These are phyloP conservation scores for Genyomyrus donnyi DNA, from an alignment of 2,113 vertebrate species.

Conservation along the genomic window DNA sequence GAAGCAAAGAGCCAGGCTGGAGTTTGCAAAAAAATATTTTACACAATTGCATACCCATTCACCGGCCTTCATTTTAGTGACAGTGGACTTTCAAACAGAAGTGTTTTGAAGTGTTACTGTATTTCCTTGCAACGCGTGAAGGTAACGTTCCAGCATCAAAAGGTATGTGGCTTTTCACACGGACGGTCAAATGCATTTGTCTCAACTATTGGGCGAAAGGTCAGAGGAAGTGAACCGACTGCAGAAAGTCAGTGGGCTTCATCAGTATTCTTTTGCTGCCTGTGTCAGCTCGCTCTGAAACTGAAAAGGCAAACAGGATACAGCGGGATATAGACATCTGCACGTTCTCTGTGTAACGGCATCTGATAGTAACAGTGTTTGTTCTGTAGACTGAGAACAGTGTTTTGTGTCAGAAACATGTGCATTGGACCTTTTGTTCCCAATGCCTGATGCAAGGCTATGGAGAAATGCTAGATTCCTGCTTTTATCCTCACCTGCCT, in stretches of 20 bases:
- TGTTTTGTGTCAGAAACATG: neutral
- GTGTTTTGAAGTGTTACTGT: neutral
- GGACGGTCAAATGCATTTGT: slow-evolving; percentile 26
- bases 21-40: neutral
- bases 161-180: neutral
- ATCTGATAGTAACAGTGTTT: neutral
- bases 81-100: neutral
- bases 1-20: neutral
- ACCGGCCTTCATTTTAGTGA: neutral
- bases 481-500: neutral
- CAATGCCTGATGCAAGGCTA: neutral
- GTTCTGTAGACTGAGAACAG: slow-evolving; percentile 2
- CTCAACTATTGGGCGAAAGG: neutral
- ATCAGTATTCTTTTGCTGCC: neutral
- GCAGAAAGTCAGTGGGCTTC: neutral
- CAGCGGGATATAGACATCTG: neutral
- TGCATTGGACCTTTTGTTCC: neutral
- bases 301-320: neutral
- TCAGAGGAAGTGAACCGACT: neutral
- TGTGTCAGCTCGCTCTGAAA: neutral
- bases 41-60: neutral
- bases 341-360: neutral
- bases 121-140: neutral
- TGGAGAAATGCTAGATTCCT: neutral
- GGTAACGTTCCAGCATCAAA: neutral